Percentiles rank a stretch among this genome's conserved stretches.
These are phyloP conservation scores for Chalcis sispes DNA, from an alignment of 2,888 invertebrate species.

Conservation along the genomic window DNA sequence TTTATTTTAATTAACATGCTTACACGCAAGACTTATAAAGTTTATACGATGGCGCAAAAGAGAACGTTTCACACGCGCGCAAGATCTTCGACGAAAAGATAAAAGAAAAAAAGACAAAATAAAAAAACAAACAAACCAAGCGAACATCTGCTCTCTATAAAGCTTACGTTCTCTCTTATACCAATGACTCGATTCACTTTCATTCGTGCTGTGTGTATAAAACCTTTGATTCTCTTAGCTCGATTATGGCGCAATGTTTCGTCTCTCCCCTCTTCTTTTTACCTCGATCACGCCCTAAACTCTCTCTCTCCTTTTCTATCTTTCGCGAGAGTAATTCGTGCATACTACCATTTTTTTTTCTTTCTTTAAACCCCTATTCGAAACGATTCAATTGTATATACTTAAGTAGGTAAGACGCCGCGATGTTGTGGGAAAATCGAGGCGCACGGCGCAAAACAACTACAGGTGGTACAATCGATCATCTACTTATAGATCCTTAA, in stretches of 20 bases:
- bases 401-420: not conserved
- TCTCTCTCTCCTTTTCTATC: not conserved
- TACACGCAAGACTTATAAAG: constrained; percentile 3
- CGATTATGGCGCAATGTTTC: constrained; percentile 59
- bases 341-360: constrained; percentile 1
- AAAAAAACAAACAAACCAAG: not conserved
- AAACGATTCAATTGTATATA: not conserved
- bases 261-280: constrained; percentile 3
- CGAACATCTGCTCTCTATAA: constrained; percentile 40
- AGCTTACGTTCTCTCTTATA: constrained; percentile 47
- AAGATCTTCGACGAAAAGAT: not conserved
- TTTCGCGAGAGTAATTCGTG: too few relatives aligned
- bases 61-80: not conserved
- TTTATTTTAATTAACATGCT: too few relatives aligned
- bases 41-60: constrained; percentile 16
- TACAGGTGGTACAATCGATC: constrained; percentile 17
- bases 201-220: too few relatives aligned
- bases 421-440: constrained; percentile 37
- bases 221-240: constrained; percentile 66
- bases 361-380: not conserved
- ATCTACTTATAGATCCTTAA: constrained; percentile 31
- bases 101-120: not conserved
- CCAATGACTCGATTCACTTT: constrained; percentile 67
- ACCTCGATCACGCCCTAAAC: constrained; percentile 41
- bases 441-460: constrained; percentile 15